Evolutionary conservation across 1,140 invertebrate genomes (phyloP), one percentile per base, ranked within the genome.

Genomic region (Euglossa dilemma): DNA sequence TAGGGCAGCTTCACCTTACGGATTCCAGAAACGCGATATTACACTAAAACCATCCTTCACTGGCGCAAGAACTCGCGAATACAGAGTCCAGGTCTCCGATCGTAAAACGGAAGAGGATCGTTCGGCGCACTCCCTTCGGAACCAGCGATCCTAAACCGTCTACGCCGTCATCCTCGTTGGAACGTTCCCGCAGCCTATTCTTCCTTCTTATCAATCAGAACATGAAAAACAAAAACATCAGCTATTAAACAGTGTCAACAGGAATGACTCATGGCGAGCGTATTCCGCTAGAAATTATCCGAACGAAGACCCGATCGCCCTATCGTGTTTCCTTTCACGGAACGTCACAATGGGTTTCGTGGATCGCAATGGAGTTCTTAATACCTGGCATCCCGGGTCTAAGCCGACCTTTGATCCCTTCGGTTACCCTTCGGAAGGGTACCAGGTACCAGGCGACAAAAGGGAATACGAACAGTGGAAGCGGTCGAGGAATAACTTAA

Each of bases 11-110:
- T 43, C 77, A 80, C 66, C 36, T 45, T 50, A 50, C 45, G 23
- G 28, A 16, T 75, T 61, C 11, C 1, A 14, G 59, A 16, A 28
- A 74, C 25, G 25, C 28, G 18, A 64, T 52, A 59, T 63, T 63
- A 54, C 69, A 80, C 78, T 52, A 43, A n/a, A 80, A 70, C 25
- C 52, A 43, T 81, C 71, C 36, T 74, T 54, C 50, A 73, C 70
- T 52, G 12, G 7, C 6, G 11, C 28, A 6, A 20, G 25, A 73
- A 72, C 57, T 36, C 28, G 25, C 54, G 25, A 45, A 67, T 67
- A 67, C 14, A 43, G 43, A 67, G 64, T 6, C 43, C 14, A n/a
- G 16, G 20, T 2, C 54, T 20, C n/a, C 6, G 63, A 23, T 67
- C 50, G 64, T 66, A 69, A 78, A 78, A 78, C 36, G 16, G 52